Conservation (phyloP, 2,888 invertebrate genomes). For the Drosophila picticornis region DNA sequence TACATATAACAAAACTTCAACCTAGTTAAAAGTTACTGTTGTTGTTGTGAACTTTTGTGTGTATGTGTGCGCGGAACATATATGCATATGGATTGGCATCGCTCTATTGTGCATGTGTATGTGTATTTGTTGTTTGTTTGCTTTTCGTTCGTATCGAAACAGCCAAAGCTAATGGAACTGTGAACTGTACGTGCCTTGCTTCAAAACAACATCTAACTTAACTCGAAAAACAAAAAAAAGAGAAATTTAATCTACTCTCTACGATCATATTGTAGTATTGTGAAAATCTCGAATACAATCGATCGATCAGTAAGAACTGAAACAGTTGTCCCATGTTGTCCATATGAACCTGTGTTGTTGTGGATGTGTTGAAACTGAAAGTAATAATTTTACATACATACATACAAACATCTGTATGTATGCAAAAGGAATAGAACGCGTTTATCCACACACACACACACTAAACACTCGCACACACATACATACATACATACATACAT, state of each 20-base stretch:
- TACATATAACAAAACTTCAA: constrained; percentile 78
- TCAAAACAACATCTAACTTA: constrained; percentile 53
- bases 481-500: constrained; percentile 7
- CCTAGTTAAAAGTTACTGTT: constrained; percentile 78
- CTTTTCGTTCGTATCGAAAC: constrained; percentile 59
- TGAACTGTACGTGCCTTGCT: constrained; percentile 65
- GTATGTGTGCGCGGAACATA: constrained; percentile 58
- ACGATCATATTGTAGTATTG: constrained; percentile 27
- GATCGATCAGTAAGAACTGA: constrained; percentile 37
- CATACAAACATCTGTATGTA: constrained; percentile 15
- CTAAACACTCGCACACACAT: constrained; percentile 16
- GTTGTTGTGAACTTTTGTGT: constrained; percentile 69
- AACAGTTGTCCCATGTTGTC: constrained; percentile 32
- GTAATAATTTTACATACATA: constrained; percentile 34
- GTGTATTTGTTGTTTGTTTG: constrained; percentile 59
- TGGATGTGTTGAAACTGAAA: constrained; percentile 69
- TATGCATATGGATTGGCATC: constrained; percentile 52
- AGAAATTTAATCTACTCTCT: constrained; percentile 49
- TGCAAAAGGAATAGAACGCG: constrained; percentile 55
- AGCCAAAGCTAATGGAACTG: constrained; percentile 67
- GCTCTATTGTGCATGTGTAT: constrained; percentile 22
- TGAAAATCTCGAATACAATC: constrained; percentile 37
- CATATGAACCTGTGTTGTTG: constrained; percentile 41
- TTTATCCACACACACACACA: constrained; percentile 36
- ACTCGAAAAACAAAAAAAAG: constrained; percentile 32